Percentiles rank a stretch among this genome's conserved stretches.
Evolutionary conservation across 2,888 invertebrate species (phyloP).

Genomic region (Leptura quadrifasciata): DNA sequence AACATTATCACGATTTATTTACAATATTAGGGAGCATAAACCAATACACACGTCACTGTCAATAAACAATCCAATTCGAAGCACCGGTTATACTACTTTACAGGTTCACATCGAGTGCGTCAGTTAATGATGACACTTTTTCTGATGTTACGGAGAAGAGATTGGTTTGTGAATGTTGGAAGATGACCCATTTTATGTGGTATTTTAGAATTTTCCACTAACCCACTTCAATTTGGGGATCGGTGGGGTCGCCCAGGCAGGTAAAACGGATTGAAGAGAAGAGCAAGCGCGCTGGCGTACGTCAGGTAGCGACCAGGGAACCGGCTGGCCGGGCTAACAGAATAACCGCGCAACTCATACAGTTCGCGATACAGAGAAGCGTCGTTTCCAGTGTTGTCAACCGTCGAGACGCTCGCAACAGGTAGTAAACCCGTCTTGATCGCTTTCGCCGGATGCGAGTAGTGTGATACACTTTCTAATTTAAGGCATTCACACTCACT

Average conservation of each 20-base stretch:
- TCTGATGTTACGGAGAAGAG: not conserved
- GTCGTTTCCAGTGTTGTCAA: constrained; percentile 44
- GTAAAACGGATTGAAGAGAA: constrained; percentile 55
- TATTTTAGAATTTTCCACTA: constrained; percentile 54
- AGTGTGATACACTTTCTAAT: constrained; percentile 11
- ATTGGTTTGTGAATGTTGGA: not conserved
- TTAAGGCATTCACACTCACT: constrained; percentile 15
- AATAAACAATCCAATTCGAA: too few relatives aligned
- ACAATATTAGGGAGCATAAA: too few relatives aligned
- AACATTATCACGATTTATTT: too few relatives aligned
- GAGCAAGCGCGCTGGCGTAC: constrained; percentile 65
- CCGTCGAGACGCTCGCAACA: constrained; percentile 67
- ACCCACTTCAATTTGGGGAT: constrained; percentile 58
- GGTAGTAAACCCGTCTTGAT: constrained; percentile 60
- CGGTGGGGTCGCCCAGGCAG: constrained; percentile 54
- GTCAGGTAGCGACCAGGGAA: constrained; percentile 63
- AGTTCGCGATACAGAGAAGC: constrained; percentile 41
- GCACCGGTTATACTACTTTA: not conserved
- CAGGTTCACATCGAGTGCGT: not conserved
- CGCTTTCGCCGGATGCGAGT: constrained; percentile 41
- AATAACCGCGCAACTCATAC: constrained; percentile 65
- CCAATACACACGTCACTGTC: too few relatives aligned
- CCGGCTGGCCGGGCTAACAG: constrained; percentile 68
- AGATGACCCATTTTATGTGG: constrained; percentile 30
- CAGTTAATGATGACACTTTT: not conserved